Evolutionary conservation across 2,888 invertebrate genomes (phyloP), one percentile per base, ranked within the genome.

Genomic region (Agonopterix heracliana): DNA sequence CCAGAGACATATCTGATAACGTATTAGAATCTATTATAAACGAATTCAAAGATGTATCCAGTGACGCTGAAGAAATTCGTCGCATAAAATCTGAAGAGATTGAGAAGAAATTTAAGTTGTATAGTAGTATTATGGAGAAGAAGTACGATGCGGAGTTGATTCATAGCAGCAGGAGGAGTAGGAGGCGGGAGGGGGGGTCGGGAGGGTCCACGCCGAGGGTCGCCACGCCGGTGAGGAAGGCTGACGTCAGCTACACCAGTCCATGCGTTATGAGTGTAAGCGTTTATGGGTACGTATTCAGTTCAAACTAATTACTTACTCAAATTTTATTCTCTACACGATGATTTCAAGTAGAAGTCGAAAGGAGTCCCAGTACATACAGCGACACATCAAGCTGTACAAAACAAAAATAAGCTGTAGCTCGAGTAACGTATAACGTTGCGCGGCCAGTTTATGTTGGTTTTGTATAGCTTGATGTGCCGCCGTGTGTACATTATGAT

Each of bases 81-180:
- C 60, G 73, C 2, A 68, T 67, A 8, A 81, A 65, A 50, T 74
- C 69, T 0, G 76, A 71, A 48, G 81, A 85, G 69, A 54, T 76
- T 60, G 77, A 84, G 57, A 71, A 81, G 57, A 92, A 93, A 53
- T 76, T 93, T 52, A 91, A 92, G 64, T 71, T 93, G 56, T 93
- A 93, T 53, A 91, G 92, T 55, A 92, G 92, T 74, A 94, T 95
- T 46, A 91, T 93, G 57, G 91, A 92, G 74, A 91, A 92, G 83
- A 92, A 93, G 54, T 94, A 91, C 56, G 94, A 94, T 57, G 92
- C 92, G 49, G 92, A 93, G 54, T 90, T 92, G 70, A 93, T 92
- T 43, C 92, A 93, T 47, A 90, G 90, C 44, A 87, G 84, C 41
- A 71, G 81, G 12, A 73, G 83, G 48, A 88, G 83, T 46, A 71